Evolutionary conservation across 2,888 invertebrate species (phyloP), one percentile per base, ranked within the genome.

Genomic region (Drosophila subsilvestris): DNA sequence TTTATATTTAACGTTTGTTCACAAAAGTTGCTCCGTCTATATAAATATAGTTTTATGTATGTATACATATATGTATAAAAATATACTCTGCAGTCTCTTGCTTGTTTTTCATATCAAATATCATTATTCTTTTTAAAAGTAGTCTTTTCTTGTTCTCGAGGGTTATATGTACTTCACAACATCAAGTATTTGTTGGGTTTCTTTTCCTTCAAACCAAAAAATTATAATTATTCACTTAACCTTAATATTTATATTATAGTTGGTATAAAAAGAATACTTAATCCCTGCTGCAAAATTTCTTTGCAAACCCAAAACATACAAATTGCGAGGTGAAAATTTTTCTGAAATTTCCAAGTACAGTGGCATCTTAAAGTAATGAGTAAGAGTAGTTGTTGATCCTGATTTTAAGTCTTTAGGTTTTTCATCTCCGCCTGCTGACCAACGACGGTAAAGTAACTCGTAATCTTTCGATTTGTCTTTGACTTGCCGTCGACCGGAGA

Each of bases 401-500:
- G 68, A 69, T 74, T 50, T 42, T 50, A 85, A 89, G 88, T 88
- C 88, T 87, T 88, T 82, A 83, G 61, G 75, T 76, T 77, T 74
- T 75, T 88, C 66, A 79, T 79, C 76, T 90, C 88, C 50, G 90
- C 80, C 75, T 91, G 86, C 58, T 90, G 91, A 4, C 90, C 90
- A 27, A 90, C 82, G 45, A 90, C 90, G n/a, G 90, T 89, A 53
- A 90, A 90, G 65, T 88, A 90, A 74, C 90, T 90, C 18, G 89
- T 80, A 14, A 91, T 89, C 74, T 90, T 90, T 59, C 90, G 84
- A 66, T 85, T 81, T 17, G 74, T 61, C 73, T 86, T 86, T n/a
- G 79, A 44, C 62, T 84, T 84, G 50, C 89, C 62, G 73, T 37
- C 37, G n/a, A 37, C n/a, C n/a, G 14, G 37, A n/a, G 37, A 37